These are phyloP conservation scores for Panulirus ornatus DNA, from an alignment of 1,140 invertebrate species.

Conservation along the genomic window DNA sequence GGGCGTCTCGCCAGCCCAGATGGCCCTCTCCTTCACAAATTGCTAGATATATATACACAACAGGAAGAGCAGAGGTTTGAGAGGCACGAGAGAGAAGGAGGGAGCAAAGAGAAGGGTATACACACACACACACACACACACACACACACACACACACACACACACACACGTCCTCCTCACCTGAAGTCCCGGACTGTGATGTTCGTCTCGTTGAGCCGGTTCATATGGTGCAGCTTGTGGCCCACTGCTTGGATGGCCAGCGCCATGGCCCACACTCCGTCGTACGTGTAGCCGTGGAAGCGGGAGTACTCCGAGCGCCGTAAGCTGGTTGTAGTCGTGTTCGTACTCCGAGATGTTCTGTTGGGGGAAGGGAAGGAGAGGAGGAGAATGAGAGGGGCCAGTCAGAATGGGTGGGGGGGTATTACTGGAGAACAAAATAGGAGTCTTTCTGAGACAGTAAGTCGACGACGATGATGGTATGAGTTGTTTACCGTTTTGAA, in stretches of 20 bases:
- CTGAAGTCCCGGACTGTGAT: constrained; percentile 72
- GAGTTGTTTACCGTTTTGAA: no score
- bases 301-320: constrained; percentile 91
- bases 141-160: not conserved
- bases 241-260: constrained; percentile 93
- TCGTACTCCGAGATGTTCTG: constrained; percentile 85
- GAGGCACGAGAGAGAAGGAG: no score
- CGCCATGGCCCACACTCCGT: constrained; percentile 97
- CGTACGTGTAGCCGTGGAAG: constrained; percentile 98
- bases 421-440: no score
- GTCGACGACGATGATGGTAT: no score
- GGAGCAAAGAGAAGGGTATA: no score
- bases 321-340: constrained; percentile 87
- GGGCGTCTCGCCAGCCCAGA: no score
- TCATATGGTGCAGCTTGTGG: constrained; percentile 81
- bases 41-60: no score
- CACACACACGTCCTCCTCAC: constrained; percentile 9
- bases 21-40: no score
- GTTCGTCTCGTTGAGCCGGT: constrained; percentile 63
- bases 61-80: no score
- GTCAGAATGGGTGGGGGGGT: not conserved
- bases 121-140: not conserved
- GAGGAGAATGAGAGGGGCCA: not conserved
- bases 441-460: no score
- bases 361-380: not conserved